Evolutionary conservation across 2,113 vertebrate genomes (phyloP).

Genomic region (Hippolais icterina): DNA sequence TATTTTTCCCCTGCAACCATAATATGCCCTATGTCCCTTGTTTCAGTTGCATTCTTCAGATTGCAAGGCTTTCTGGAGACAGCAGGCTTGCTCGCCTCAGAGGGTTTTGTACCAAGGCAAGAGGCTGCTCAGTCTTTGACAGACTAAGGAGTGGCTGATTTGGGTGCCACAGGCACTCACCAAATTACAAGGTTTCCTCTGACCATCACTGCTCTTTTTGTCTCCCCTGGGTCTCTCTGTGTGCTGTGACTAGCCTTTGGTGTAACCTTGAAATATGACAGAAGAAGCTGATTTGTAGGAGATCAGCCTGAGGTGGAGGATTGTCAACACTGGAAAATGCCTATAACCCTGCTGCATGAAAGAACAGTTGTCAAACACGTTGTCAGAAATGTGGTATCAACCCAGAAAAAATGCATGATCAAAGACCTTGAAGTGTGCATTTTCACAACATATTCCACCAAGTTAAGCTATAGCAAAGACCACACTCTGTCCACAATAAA

Average conservation of each 20-base stretch:
- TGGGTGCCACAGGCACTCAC: background rate
- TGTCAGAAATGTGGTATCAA: background rate
- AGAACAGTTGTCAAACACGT: background rate
- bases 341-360: background rate
- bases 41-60: background rate
- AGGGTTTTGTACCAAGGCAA: background rate
- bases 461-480: background rate
- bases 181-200: background rate
- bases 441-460: background rate
- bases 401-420: background rate
- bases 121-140: background rate
- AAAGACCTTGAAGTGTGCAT: background rate
- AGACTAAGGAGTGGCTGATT: background rate
- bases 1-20: background rate
- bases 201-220: background rate
- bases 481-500: background rate
- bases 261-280: background rate
- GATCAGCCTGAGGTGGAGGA: background rate
- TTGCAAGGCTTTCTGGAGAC: background rate
- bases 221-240: rapidly evolving
- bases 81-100: rapidly evolving
- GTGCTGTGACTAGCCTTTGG: background rate
- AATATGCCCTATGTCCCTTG: background rate
- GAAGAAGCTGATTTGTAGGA: background rate
- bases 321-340: background rate